Base-by-base conservation (phyloP, 2,113 vertebrate species). In the Python bivittatus region DNA sequence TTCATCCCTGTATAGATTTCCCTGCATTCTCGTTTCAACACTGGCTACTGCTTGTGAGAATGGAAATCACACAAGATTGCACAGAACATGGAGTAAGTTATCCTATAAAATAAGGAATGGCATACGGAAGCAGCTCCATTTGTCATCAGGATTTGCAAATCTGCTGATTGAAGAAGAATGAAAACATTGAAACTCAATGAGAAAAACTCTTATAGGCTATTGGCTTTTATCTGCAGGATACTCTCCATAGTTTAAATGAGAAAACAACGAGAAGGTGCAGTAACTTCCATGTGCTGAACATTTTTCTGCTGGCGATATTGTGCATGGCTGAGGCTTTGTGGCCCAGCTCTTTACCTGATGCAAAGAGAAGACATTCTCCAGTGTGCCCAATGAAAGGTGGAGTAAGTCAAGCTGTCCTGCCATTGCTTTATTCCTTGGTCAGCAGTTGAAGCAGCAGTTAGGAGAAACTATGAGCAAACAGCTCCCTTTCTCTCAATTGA, bases 361-460 rank as follows among this genome's bases (percentile, higher is more conserved):
- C 12, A 86, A 91, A 72, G 27, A 25, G 91, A 23, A 72, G 87
- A 2, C 2, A 4, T 68, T 86, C 44, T 68, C 84, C 54, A 48
- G 87, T 54, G n/a, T 72, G 90, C 84, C 58, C 90, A 3, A 48
- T 60, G 68, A 54, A 68, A 87, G 84, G 68, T 87, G 60, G 84
- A 72, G 54, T 60, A 44, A 87, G 91, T 91, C 91, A 68, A 42
- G 48, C 86, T 68, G 48, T 86, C 91, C 68, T 60, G 68, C 42
- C 33, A 15, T 54, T 87, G 84, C 84, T 68, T 91, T 33, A 13
- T n/a, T 44, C 91, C n/a, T 27, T 60, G 27, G 84, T 87, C 90
- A 91, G 90, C 90, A 91, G 58, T 42, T 86, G 84, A 86, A 87
- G 90, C 84, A 42, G 91, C 60, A 87, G 72, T 91, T 91, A 91